Evolutionary conservation across 2,888 invertebrate species (phyloP).

Genomic region (Asteroscopus sphinx): DNA sequence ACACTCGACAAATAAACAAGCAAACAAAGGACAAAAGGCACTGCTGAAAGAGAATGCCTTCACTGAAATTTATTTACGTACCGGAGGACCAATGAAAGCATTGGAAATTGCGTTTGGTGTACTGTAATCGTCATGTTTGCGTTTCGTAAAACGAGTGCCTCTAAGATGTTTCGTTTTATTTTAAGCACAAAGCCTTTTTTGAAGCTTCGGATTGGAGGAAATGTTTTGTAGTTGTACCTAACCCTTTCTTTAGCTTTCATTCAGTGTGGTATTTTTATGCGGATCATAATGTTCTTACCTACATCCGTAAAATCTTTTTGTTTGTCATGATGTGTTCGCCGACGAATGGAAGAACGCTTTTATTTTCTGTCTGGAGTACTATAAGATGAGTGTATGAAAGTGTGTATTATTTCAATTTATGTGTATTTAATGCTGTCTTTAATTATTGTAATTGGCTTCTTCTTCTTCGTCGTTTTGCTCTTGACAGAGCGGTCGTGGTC

Average conservation of each 20-base stretch:
- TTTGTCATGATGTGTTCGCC: not conserved
- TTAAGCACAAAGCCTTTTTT: slow-evolving; percentile 41
- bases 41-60: slow-evolving; percentile 66
- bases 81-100: slow-evolving; percentile 61
- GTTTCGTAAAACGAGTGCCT: slow-evolving; percentile 47
- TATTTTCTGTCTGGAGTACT: too few species aligned
- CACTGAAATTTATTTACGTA: slow-evolving; percentile 69
- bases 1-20: slow-evolving; percentile 62
- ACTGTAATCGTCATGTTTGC: slow-evolving; percentile 60
- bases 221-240: slow-evolving; percentile 33
- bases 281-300: slow-evolving; percentile 2
- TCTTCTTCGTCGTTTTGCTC: too few species aligned
- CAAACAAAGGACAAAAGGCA: slow-evolving; percentile 71
- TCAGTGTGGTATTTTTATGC: slow-evolving; percentile 2
- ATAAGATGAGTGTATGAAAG: too few species aligned
- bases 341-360: too few species aligned
- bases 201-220: slow-evolving; percentile 28
- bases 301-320: slow-evolving; percentile 1
- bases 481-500: too few species aligned
- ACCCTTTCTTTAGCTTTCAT: slow-evolving; percentile 24
- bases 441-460: too few species aligned
- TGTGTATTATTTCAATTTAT: too few species aligned
- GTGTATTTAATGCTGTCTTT: too few species aligned
- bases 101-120: slow-evolving; percentile 64
- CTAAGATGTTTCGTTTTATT: slow-evolving; percentile 52